phyloP scores from a whole-genome alignment of 2,797 vertebrate genomes.

The Eulemur mongoz region DNA sequence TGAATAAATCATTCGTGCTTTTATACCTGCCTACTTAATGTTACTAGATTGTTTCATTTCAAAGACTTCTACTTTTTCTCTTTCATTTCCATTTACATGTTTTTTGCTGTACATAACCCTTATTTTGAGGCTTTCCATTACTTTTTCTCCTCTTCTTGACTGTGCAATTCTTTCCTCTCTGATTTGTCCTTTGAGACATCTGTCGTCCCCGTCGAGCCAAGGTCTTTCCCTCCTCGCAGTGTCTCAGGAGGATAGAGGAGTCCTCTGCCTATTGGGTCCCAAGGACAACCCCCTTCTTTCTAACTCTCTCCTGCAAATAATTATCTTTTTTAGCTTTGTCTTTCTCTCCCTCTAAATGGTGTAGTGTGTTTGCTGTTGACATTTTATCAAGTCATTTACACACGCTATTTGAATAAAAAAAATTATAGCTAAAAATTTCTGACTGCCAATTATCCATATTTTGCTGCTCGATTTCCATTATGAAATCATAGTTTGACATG shows the following conservation, averaged over 20 bases:
- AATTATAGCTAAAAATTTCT: slow-evolving; percentile 17
- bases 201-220: fast-evolving
- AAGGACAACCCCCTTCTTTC: neutral
- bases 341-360: neutral
- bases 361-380: neutral
- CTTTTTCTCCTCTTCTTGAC: neutral
- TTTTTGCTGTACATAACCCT: neutral
- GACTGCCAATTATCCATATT: neutral
- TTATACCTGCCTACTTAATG: neutral
- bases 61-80: neutral
- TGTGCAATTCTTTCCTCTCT: neutral
- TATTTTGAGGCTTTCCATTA: neutral
- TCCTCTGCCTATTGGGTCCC: neutral
- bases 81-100: neutral
- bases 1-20: neutral
- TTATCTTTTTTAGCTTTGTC: neutral
- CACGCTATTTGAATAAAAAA: neutral
- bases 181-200: neutral
- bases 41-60: neutral
- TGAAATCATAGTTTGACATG: slow-evolving; percentile 28
- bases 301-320: neutral
- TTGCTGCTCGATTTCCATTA: slow-evolving; percentile 37
- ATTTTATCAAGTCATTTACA: slow-evolving; percentile 17
- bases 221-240: neutral
- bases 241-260: neutral